Conservation (phyloP, 2,797 vertebrate species). For the Tiaroga cobitis region DNA sequence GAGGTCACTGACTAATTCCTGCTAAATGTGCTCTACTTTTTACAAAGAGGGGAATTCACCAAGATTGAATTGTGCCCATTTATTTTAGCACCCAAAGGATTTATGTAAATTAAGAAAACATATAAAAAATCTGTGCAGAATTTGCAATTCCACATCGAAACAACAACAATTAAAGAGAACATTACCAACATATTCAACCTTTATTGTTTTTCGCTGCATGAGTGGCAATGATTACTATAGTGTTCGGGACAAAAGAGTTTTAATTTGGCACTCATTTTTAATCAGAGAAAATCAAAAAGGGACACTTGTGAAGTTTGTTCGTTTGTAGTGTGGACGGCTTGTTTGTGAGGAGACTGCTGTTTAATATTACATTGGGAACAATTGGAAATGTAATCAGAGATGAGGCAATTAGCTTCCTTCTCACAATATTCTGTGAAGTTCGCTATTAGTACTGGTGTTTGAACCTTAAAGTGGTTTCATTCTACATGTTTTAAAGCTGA, state of each 20-base stretch:
- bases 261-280: not conserved
- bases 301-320: not conserved
- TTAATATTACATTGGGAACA: not conserved
- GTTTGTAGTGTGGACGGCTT: not conserved
- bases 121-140: not conserved
- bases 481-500: not conserved
- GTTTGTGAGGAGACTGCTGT: not conserved
- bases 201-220: not conserved
- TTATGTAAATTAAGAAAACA: not conserved
- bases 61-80: not conserved
- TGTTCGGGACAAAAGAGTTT: not conserved
- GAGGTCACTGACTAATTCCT: not conserved
- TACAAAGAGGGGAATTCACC: not conserved
- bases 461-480: not conserved
- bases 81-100: not conserved
- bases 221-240: not conserved
- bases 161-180: not conserved
- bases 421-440: slow-evolving; percentile 4
- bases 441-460: not conserved
- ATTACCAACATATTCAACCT: not conserved
- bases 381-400: slow-evolving; percentile 21
- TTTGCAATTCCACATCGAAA: not conserved
- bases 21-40: not conserved
- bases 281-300: not conserved
- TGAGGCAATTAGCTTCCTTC: slow-evolving; percentile 8